Evolutionary conservation across 2,888 invertebrate genomes (phyloP), one percentile per base, ranked within the genome.

Genomic region (Platycheirus rosarum): DNA sequence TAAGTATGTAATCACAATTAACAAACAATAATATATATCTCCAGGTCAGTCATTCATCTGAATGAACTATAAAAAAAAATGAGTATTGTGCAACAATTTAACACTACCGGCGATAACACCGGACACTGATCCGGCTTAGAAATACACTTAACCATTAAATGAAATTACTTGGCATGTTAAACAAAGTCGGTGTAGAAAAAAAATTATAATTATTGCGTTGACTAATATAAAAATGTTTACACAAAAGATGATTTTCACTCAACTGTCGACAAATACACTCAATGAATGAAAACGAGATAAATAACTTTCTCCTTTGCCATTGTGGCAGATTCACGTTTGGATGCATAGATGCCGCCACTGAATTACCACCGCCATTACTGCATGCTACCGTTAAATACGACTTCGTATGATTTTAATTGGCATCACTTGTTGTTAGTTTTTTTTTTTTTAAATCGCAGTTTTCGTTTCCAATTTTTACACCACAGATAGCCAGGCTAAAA

Each of bases 201-300:
- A 53, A 55, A 35, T n/a, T 13, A 35, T 74, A 74, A 62, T 55
- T 74, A 68, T 53, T 53, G n/a, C n/a, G 35, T 53, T 44, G 51
- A 60, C 57, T 71, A 29, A 37, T 40, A 49, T 63, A 53, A 63
- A 70, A 63, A 70, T 35, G 23, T 49, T 57, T 71, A 57, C 57
- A 77, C 55, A 71, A 77, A 71, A 77, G 65, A 78, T 79, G 68
- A 63, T 74, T 79, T 79, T 74, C 74, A 62, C 74, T 26, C 6
- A 73, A 23, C 14, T 16, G 23, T 40, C 37, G 18, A 55, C 37
- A 35, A 35, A 20, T 57, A 13, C 18, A 18, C 51, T 35, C 32
- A 32, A 14, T 48, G 35, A 53, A 51, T 65, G 55, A 42, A 66
- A 73, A 66, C 51, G 66, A 49, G 55, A 66, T 68, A 74, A 68